A percentile compares a stretch with the other conserved stretches of the same genome.
Evolutionary conservation across 1,140 invertebrate genomes (phyloP).

Genomic region (Halesus radiatus): DNA sequence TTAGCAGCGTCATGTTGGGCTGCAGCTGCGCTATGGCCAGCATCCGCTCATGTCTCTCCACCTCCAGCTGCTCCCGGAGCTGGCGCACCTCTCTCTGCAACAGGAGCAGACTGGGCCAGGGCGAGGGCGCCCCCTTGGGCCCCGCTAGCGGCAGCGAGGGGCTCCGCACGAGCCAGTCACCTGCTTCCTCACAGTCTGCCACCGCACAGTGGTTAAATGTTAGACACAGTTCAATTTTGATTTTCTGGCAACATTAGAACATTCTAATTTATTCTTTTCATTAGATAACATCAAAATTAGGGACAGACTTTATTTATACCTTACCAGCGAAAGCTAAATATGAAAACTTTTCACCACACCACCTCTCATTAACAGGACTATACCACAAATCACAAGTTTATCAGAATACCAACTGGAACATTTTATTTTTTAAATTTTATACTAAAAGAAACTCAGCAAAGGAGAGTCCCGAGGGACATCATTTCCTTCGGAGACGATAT

Average conservation of each 20-base stretch:
- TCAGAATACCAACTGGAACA: too few species aligned
- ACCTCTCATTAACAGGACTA: too few species aligned
- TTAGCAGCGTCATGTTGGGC: constrained; percentile 63
- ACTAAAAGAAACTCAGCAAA: too few species aligned
- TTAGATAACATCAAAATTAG: too few species aligned
- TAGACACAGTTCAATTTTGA: constrained; percentile 12
- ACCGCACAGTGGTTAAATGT: constrained; percentile 12
- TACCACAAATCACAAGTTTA: too few species aligned
- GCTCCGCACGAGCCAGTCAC: constrained; percentile 65
- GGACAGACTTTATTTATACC: too few species aligned
- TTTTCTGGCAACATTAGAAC: neutral
- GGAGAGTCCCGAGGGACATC: too few species aligned
- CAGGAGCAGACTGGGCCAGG: constrained; percentile 66
- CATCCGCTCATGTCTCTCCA: constrained; percentile 67
- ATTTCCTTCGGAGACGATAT: too few species aligned
- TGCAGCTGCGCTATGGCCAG: constrained; percentile 65
- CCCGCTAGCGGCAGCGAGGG: constrained; percentile 67
- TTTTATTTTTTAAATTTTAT: too few species aligned
- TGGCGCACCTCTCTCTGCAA: constrained; percentile 67
- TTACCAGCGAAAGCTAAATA: too few species aligned
- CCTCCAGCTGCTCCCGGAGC: constrained; percentile 65
- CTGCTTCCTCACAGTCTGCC: constrained; percentile 68
- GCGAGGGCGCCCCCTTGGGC: constrained; percentile 61
- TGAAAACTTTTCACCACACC: too few species aligned
- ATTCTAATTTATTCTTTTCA: too few species aligned